phyloP scores from a whole-genome alignment of 2,113 vertebrate genomes.

The Perca flavescens region DNA sequence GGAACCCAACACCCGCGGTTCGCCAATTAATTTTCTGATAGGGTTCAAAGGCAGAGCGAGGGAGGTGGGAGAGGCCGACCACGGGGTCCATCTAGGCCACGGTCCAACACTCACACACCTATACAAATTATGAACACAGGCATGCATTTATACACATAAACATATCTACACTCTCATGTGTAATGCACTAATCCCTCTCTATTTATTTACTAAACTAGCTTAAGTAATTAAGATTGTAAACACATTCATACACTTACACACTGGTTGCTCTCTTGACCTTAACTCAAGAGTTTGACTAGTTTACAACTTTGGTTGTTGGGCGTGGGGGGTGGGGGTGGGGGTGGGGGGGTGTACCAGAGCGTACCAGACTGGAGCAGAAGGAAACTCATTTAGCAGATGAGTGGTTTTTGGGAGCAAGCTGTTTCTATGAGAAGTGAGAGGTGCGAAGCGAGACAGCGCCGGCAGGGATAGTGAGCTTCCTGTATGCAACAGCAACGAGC shows the following conservation, averaged over 20 bases:
- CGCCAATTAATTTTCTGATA: slow-evolving; percentile 81
- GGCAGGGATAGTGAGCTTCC: slow-evolving; percentile 66
- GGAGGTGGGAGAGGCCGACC: slow-evolving; percentile 34
- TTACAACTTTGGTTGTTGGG: slow-evolving; percentile 64
- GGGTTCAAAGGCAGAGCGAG: slow-evolving; percentile 70
- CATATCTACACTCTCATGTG: slow-evolving; percentile 12
- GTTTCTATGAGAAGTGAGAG: slow-evolving; percentile 48
- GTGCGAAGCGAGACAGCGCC: slow-evolving; percentile 60
- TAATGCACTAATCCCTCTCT: neutral
- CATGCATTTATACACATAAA: neutral
- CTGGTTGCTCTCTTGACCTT: slow-evolving; percentile 70
- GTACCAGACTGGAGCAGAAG: slow-evolving; percentile 62
- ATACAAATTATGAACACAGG: neutral
- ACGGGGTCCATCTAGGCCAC: slow-evolving; percentile 40
- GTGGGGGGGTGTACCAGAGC: slow-evolving; percentile 28
- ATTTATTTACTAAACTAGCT: slow-evolving; percentile 9
- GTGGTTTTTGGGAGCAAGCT: slow-evolving; percentile 59
- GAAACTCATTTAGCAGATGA: slow-evolving; percentile 82
- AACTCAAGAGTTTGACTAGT: slow-evolving; percentile 66
- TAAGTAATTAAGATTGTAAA: slow-evolving; percentile 38
- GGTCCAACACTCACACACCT: slow-evolving; percentile 23
- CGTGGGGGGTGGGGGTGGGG: too few relatives aligned
- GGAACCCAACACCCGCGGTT: slow-evolving; percentile 70
- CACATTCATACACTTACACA: slow-evolving; percentile 26
- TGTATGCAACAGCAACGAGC: slow-evolving; percentile 41